A percentile compares a stretch with the other conserved stretches of the same genome.
Conservation (phyloP, 2,113 vertebrate genomes). For the Eulemur rufifrons region DNA sequence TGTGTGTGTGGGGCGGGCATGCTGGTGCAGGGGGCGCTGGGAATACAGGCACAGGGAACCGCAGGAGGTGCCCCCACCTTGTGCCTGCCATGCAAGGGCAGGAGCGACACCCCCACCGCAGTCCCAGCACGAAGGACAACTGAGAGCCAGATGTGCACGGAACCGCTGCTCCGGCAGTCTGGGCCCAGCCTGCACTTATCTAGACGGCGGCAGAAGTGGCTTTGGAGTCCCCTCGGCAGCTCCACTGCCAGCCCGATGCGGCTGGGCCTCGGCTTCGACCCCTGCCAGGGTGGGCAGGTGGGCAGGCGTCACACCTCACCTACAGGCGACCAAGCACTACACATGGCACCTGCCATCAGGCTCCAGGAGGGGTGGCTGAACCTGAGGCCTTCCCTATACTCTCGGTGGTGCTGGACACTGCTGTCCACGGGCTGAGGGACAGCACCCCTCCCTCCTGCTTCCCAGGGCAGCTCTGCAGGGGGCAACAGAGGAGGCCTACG, state of each 20-base stretch:
- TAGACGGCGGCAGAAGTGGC: not conserved
- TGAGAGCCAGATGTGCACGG: not conserved
- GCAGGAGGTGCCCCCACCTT: not conserved
- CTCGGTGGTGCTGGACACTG: not conserved
- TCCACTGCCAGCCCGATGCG: not conserved
- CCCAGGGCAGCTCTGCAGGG: accelerated
- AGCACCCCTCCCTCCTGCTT: not conserved
- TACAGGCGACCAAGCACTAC: not conserved
- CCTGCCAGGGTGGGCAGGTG: not conserved
- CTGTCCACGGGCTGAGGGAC: accelerated
- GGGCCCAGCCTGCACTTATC: not conserved
- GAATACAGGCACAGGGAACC: not conserved
- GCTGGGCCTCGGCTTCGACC: not conserved
- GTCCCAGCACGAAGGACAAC: not conserved
- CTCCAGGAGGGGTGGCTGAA: not conserved
- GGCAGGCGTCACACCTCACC: not conserved
- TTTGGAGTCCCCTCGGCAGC: not conserved
- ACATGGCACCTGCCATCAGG: accelerated
- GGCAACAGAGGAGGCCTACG: not conserved
- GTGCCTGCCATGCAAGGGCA: not conserved
- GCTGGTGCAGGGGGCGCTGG: not conserved
- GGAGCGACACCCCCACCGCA: no score
- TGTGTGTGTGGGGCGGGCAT: accelerated
- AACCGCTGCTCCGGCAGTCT: not conserved
- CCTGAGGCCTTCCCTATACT: not conserved